Conservation (phyloP, 30 jellyfish, hydroid and myxozoan species). For the Cassiopea xamachana region DNA sequence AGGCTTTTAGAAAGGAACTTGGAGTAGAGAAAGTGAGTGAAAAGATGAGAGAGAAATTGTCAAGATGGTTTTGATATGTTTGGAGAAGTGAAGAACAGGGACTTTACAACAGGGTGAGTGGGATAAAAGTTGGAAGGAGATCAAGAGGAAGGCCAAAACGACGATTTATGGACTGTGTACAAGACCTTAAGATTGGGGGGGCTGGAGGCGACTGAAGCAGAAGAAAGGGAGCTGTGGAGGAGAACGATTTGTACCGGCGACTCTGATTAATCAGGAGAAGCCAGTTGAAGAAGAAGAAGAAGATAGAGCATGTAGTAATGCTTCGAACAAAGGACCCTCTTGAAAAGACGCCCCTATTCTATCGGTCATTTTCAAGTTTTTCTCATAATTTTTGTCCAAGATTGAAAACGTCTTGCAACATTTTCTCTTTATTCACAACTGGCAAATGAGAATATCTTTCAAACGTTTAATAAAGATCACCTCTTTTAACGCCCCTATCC, state of each 20-base stretch:
- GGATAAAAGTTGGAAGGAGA: not conserved
- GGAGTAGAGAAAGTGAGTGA: not conserved
- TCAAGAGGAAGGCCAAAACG: not conserved
- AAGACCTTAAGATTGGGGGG: not conserved
- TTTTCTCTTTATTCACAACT: too few relatives aligned
- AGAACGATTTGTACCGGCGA: not conserved
- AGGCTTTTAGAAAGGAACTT: not conserved
- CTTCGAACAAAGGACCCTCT: not conserved
- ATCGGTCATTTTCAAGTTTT: too few relatives aligned
- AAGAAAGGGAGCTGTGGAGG: not conserved
- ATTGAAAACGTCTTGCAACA: too few relatives aligned
- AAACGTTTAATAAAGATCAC: too few relatives aligned
- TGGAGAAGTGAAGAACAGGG: not conserved
- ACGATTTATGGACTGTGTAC: not conserved
- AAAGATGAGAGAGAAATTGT: not conserved
- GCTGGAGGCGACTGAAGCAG: not conserved
- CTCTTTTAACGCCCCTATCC: too few relatives aligned
- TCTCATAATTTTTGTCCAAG: too few relatives aligned
- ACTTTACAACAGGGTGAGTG: not conserved
- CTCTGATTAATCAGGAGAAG: constrained; percentile 1
- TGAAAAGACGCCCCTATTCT: too few relatives aligned
- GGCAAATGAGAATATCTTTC: too few relatives aligned
- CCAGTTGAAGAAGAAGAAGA: constrained; percentile 27
- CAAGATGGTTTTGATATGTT: not conserved
- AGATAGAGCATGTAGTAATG: too few relatives aligned